Evolutionary conservation across 2,888 invertebrate species (phyloP).

Genomic region (Stenodema calcarata): DNA sequence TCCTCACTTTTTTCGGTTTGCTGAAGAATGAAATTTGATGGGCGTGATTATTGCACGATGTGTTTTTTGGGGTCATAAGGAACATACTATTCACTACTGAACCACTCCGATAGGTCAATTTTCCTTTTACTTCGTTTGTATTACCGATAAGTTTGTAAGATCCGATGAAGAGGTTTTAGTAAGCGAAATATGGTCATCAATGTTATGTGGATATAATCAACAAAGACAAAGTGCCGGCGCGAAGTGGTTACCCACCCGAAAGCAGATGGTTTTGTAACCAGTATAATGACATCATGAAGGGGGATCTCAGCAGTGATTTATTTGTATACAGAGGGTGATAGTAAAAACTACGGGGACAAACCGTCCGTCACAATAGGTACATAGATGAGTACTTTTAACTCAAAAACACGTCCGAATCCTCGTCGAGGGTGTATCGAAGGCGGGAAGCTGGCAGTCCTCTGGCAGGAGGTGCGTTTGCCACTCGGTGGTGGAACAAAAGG

Average conservation of each 20-base stretch:
- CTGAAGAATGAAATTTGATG: too few species aligned
- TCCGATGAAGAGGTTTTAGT: background rate
- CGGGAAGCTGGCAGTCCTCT: background rate
- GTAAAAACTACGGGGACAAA: background rate
- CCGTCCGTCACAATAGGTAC: background rate
- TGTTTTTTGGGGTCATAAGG: too few species aligned
- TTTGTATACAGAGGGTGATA: background rate
- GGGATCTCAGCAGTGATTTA: background rate
- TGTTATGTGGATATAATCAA: background rate
- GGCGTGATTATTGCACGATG: too few species aligned
- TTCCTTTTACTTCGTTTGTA: too few species aligned
- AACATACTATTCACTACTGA: too few species aligned
- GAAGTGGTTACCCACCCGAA: background rate
- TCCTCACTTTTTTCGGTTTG: too few species aligned
- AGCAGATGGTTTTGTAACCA: constrained; percentile 8
- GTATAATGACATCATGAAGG: background rate
- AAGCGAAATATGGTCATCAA: background rate
- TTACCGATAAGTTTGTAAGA: too few species aligned
- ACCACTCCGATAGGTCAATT: too few species aligned
- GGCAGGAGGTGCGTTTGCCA: background rate
- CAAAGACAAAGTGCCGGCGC: background rate
- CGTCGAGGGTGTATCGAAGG: background rate
- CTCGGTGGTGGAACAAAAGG: background rate
- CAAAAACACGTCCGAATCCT: constrained; percentile 6
- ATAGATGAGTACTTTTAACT: constrained; percentile 12